These are phyloP conservation scores for Caenorhabditis drosophilae DNA, from an alignment of 2,888 invertebrate genomes.

Conservation along the genomic window DNA sequence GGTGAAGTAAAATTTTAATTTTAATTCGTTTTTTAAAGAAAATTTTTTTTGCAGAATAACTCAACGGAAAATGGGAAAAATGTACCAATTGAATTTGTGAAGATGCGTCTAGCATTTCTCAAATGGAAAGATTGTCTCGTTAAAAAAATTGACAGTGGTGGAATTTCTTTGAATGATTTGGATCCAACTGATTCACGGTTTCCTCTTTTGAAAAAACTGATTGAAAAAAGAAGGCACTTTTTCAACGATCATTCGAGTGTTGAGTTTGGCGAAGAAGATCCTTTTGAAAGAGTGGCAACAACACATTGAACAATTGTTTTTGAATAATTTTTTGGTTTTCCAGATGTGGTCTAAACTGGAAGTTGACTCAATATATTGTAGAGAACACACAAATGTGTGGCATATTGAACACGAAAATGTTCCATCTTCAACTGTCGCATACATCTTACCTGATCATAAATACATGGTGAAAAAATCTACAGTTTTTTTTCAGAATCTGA, in stretches of 20 bases:
- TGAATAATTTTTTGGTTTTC: conserved; percentile 2
- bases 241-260: too few species aligned
- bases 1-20: neutral
- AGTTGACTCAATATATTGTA: conserved; percentile 17
- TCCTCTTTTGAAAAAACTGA: conserved; percentile 13
- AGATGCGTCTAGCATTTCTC: conserved; percentile 21
- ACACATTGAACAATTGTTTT: neutral
- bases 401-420: conserved; percentile 30
- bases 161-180: conserved; percentile 26
- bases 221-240: conserved; percentile 1
- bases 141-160: conserved; percentile 19
- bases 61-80: neutral
- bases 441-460: neutral
- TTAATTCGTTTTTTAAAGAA: neutral
- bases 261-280: conserved; percentile 12
- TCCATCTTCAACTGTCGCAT: neutral
- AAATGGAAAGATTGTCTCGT: conserved; percentile 30
- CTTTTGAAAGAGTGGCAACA: conserved; percentile 22
- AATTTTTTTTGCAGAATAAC: neutral
- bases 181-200: conserved; percentile 30
- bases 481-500: too few species aligned
- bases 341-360: conserved; percentile 27
- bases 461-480: too few species aligned
- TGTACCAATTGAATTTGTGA: conserved; percentile 14
- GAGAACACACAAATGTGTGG: conserved; percentile 30